These are phyloP conservation scores for Ceratitis capitata DNA, from an alignment of 1,140 invertebrate genomes.

Conservation along the genomic window DNA sequence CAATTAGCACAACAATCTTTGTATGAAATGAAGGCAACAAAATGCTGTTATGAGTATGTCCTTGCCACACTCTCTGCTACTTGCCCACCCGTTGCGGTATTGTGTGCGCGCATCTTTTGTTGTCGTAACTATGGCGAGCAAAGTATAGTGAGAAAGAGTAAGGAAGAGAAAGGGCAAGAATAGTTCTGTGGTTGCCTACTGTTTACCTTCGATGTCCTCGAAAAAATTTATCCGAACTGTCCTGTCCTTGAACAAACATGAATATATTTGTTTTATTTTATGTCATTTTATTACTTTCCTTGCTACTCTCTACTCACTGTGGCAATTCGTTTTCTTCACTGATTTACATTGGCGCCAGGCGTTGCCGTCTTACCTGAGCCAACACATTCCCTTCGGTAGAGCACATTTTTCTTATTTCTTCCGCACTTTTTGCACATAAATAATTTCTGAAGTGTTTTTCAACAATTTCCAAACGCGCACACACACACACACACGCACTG, in stretches of 20 bases:
- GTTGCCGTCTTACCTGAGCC: background rate
- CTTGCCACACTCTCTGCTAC: background rate
- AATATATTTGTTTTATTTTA: too few relatives aligned
- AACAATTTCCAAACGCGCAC: background rate
- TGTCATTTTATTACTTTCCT: too few relatives aligned
- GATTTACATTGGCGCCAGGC: slow-evolving; percentile 18
- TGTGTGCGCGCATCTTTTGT: background rate
- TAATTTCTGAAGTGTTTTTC: slow-evolving; percentile 15
- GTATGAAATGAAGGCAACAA: background rate
- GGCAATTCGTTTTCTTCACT: background rate
- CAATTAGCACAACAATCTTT: background rate
- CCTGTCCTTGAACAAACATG: background rate
- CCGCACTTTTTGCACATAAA: slow-evolving; percentile 1
- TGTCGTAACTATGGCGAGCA: too few relatives aligned
- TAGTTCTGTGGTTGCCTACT: slow-evolving; percentile 11
- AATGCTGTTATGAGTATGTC: background rate
- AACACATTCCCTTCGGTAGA: background rate
- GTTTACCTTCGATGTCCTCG: slow-evolving; percentile 14
- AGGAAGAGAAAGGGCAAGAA: background rate
- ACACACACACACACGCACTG: too few relatives aligned
- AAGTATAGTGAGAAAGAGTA: background rate
- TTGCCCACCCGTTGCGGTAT: background rate
- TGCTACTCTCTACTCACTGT: background rate
- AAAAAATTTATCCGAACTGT: slow-evolving; percentile 1
- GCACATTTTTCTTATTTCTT: background rate